Conservation (phyloP, 2,888 invertebrate species). For the Halictus quadricinctus region DNA sequence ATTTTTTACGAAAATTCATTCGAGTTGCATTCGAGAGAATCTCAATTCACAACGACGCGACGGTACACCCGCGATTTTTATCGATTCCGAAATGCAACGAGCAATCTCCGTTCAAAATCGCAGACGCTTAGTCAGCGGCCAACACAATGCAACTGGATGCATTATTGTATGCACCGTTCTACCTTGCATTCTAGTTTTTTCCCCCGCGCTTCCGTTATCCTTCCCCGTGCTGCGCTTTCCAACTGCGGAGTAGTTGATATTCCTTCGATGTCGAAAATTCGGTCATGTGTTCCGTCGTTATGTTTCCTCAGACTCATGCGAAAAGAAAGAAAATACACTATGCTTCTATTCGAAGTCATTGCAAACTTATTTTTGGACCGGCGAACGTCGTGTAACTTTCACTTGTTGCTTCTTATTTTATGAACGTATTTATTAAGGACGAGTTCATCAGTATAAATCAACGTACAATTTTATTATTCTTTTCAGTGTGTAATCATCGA, state of each 20-base stretch:
- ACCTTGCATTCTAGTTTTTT: conserved; percentile 25
- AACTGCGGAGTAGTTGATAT: conserved; percentile 16
- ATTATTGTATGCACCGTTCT: conserved; percentile 52
- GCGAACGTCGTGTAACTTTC: not conserved
- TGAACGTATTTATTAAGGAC: not conserved
- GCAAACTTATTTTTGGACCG: not conserved
- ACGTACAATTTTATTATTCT: too few relatives aligned
- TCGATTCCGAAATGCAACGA: conserved; percentile 47
- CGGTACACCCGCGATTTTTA: conserved; percentile 10
- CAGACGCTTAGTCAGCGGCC: conserved; percentile 41
- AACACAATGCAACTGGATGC: conserved; percentile 56
- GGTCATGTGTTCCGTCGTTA: not conserved
- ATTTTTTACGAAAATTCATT: not conserved
- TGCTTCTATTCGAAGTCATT: not conserved
- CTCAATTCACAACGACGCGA: not conserved
- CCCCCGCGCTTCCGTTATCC: conserved; percentile 37
- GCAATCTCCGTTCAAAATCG: conserved; percentile 63
- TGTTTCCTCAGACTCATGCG: not conserved
- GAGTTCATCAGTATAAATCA: too few relatives aligned
- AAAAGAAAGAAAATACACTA: too few relatives aligned
- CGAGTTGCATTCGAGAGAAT: not conserved
- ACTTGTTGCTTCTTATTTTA: not conserved
- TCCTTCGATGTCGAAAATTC: not conserved
- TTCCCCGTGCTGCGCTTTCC: conserved; percentile 2
- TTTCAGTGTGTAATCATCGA: too few relatives aligned